Evolutionary conservation across 1,140 invertebrate genomes (phyloP).

Genomic region (Lysiphlebus fabarum): DNA sequence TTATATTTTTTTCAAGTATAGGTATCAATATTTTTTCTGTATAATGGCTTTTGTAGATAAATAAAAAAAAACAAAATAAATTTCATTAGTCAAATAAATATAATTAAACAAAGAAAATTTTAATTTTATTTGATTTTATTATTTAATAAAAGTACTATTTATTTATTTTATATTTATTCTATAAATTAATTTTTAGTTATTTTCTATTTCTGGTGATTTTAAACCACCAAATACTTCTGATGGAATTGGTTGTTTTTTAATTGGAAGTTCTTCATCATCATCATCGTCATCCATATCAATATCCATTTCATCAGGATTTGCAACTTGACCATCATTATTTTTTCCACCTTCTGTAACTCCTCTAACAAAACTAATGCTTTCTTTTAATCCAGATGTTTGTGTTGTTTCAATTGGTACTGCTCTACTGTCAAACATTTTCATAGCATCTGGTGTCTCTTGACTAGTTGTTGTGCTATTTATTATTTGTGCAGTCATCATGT

Average conservation of each 20-base stretch:
- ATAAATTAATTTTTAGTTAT: no score
- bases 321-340: constrained; percentile 63
- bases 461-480: constrained; percentile 70
- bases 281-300: constrained; percentile 73
- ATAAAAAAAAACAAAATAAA: no score
- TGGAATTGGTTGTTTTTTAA: constrained; percentile 79
- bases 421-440: constrained; percentile 84
- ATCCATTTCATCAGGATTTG: constrained; percentile 94
- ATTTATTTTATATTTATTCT: no score
- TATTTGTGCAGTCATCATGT: constrained; percentile 98
- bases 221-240: constrained; percentile 84
- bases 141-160: no score
- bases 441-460: constrained; percentile 73
- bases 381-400: constrained; percentile 52
- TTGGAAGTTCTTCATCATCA: constrained; percentile 62
- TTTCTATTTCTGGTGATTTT: constrained; percentile 35
- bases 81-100: no score
- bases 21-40: no score
- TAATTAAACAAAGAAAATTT: no score
- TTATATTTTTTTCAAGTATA: no score
- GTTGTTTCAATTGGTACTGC: constrained; percentile 48
- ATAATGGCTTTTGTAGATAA: no score
- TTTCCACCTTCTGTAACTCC: constrained; percentile 76
- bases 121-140: no score
- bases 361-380: constrained; percentile 79